Conservation (phyloP, 2,113 vertebrate species). For the Lophura nycthemera region DNA sequence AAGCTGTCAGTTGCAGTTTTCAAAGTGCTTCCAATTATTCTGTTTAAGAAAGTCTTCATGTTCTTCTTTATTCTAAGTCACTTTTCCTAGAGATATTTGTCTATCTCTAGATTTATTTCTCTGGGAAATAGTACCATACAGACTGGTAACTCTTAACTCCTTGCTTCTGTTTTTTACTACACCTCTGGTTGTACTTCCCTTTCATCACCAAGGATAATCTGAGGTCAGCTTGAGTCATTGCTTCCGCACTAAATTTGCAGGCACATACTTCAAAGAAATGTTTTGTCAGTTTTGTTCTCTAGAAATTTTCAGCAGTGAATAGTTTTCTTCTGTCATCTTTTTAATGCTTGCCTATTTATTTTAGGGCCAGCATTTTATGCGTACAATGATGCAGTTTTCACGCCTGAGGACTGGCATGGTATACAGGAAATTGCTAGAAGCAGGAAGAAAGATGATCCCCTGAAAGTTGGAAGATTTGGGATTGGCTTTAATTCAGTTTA, state of each 20-base stretch:
- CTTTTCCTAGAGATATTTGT: not conserved
- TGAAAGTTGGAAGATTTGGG: slow-evolving; percentile 98
- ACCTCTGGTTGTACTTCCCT: not conserved
- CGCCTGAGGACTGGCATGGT: slow-evolving; percentile 94
- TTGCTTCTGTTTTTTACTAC: not conserved
- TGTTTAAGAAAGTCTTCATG: not conserved
- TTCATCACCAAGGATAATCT: not conserved
- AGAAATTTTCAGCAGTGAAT: not conserved
- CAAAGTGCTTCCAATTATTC: not conserved
- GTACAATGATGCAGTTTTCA: slow-evolving; percentile 95
- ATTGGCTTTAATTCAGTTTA: slow-evolving; percentile 99
- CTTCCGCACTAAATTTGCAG: not conserved
- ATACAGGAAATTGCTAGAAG: slow-evolving; percentile 98
- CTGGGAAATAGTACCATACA: not conserved
- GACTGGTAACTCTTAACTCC: not conserved
- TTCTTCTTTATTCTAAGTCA: not conserved
- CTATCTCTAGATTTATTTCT: not conserved
- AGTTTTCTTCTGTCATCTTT: not conserved
- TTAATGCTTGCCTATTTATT: not conserved
- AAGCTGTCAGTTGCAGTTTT: not conserved
- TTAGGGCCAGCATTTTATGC: slow-evolving; percentile 93
- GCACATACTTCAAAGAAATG: not conserved
- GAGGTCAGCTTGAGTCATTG: not conserved
- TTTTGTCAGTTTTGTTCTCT: not conserved
- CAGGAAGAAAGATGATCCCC: slow-evolving; percentile 95